A percentile compares a stretch with the other conserved stretches of the same genome.
phyloP scores from a whole-genome alignment of 2,888 invertebrate species.

The Rhopalosiphum nymphaeae region DNA sequence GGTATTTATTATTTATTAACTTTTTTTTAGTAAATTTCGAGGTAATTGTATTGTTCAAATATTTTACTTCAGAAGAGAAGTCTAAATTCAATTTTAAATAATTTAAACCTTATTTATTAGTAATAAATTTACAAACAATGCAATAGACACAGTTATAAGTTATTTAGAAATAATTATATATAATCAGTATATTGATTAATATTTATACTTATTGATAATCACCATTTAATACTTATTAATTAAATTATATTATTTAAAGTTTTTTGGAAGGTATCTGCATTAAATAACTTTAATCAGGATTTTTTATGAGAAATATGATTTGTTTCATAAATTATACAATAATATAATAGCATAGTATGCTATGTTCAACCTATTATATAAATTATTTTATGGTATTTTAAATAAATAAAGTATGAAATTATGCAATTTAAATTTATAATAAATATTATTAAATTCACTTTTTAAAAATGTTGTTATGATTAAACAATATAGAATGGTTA shows the following conservation, averaged over 20 bases:
- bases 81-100: background rate
- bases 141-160: background rate
- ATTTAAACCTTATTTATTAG: background rate
- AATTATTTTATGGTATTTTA: background rate
- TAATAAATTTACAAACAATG: background rate
- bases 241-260: background rate
- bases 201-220: background rate
- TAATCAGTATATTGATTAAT: background rate
- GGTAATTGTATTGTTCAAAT: background rate
- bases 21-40: background rate
- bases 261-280: background rate
- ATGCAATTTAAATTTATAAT: background rate
- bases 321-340: background rate
- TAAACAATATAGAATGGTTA: background rate
- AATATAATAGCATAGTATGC: background rate
- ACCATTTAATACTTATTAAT: background rate
- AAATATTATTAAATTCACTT: background rate
- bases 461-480: background rate
- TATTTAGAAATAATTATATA: background rate
- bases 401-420: background rate
- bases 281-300: background rate
- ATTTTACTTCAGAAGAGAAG: background rate
- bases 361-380: too few relatives aligned
- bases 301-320: background rate
- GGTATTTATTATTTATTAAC: background rate